Conservation (phyloP, 2,888 invertebrate genomes). For the Andrena dorsata region DNA sequence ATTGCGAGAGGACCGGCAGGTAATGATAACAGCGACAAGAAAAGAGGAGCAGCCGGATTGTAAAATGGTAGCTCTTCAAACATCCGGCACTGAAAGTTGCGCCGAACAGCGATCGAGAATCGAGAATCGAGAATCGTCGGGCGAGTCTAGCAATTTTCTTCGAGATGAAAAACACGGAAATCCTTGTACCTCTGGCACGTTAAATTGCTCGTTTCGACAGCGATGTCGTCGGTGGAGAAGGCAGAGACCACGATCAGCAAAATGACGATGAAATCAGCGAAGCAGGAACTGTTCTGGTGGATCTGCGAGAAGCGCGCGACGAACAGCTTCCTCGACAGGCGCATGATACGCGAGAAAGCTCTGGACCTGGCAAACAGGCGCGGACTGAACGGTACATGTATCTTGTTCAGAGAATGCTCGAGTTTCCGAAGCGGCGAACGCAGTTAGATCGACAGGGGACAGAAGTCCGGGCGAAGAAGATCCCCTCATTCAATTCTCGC, state of each 20-base stretch:
- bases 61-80: too few relatives aligned
- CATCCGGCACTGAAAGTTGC: slow-evolving; percentile 16
- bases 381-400: slow-evolving; percentile 64
- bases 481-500: not conserved
- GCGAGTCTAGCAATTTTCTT: slow-evolving; percentile 5
- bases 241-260: not conserved
- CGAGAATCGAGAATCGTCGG: slow-evolving; percentile 43
- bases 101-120: slow-evolving; percentile 15
- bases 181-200: not conserved
- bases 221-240: not conserved
- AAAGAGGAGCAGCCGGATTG: not conserved
- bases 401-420: not conserved
- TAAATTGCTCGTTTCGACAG: not conserved
- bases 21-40: not conserved
- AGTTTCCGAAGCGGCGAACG: not conserved
- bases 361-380: slow-evolving; percentile 65
- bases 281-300: slow-evolving; percentile 75
- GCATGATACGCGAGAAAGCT: slow-evolving; percentile 71
- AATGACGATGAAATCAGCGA: slow-evolving; percentile 63
- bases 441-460: too few relatives aligned
- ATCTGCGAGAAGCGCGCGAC: slow-evolving; percentile 76
- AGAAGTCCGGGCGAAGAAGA: not conserved
- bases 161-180: not conserved
- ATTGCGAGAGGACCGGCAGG: not conserved
- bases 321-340: slow-evolving; percentile 70